Percentiles rank a stretch among this genome's conserved stretches.
These are phyloP conservation scores for Lysiphlebus fabarum DNA, from an alignment of 1,140 invertebrate species.

Conservation along the genomic window DNA sequence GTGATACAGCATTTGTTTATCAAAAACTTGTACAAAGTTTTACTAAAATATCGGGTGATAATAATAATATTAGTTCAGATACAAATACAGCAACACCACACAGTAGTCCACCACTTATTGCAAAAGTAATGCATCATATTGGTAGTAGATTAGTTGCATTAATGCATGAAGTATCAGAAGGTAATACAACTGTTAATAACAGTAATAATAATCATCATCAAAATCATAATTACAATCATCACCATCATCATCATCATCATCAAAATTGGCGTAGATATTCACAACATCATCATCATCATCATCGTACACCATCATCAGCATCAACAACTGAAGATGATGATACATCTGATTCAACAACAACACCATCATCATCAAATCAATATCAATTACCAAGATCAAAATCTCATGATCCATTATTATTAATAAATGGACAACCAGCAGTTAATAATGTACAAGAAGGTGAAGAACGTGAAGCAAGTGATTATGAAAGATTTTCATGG, in stretches of 20 bases:
- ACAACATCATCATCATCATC: conserved; percentile 43
- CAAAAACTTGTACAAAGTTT: conserved; percentile 78
- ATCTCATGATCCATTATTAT: conserved; percentile 72
- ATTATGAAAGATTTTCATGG: conserved; percentile 86
- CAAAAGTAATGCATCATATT: conserved; percentile 90
- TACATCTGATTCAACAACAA: conserved; percentile 61
- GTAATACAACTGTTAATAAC: conserved; percentile 55
- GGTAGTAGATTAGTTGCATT: conserved; percentile 82
- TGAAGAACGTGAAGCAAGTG: conserved; percentile 75
- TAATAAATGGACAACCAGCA: conserved; percentile 55
- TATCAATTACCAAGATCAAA: conserved; percentile 63
- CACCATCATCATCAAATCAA: conserved; percentile 31
- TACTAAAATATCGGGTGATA: conserved; percentile 65
- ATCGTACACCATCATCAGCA: conserved; percentile 62
- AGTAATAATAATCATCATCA: conserved; percentile 44
- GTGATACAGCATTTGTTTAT: conserved; percentile 78
- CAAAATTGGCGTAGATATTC: conserved; percentile 42
- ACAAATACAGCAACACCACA: conserved; percentile 57
- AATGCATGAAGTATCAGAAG: conserved; percentile 88
- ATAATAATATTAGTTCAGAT: conserved; percentile 41
- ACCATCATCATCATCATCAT: conserved; percentile 55
- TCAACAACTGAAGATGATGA: conserved; percentile 79
- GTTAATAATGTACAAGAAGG: conserved; percentile 54
- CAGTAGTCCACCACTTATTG: conserved; percentile 80
- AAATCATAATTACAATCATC: conserved; percentile 29